A percentile compares a stretch with the other conserved stretches of the same genome.
phyloP scores from a whole-genome alignment of 2,113 vertebrate species.

The Tretioscincus oriximinensis region DNA sequence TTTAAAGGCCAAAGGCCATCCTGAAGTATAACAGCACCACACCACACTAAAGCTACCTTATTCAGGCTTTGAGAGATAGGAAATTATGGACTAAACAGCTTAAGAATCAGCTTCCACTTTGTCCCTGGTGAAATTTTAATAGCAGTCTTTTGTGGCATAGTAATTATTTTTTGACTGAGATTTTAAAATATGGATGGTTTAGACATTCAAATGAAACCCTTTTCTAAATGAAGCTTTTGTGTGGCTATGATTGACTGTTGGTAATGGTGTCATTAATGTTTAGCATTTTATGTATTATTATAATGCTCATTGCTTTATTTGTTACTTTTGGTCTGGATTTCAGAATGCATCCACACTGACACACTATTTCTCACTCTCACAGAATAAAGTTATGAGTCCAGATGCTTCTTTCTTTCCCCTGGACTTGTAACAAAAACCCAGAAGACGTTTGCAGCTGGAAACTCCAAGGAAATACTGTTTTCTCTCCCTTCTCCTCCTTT shows the following conservation, averaged over 20 bases:
- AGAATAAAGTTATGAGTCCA: constrained; percentile 26
- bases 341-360: background rate
- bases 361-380: accelerated
- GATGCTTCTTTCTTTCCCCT: background rate
- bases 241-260: constrained; percentile 1
- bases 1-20: too few species aligned
- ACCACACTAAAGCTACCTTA: too few species aligned
- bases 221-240: background rate
- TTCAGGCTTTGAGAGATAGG: too few species aligned
- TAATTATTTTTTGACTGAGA: background rate
- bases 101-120: background rate
- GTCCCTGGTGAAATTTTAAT: background rate
- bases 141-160: background rate
- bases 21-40: too few species aligned
- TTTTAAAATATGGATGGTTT: background rate
- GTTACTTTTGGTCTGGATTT: constrained; percentile 1
- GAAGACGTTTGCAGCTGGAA: too few species aligned
- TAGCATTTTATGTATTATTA: background rate
- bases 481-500: too few species aligned
- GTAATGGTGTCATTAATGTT: background rate
- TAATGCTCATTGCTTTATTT: constrained; percentile 17
- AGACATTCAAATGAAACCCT: constrained; percentile 1
- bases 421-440: too few species aligned
- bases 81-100: background rate
- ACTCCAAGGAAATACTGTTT: too few species aligned